Evolutionary conservation across 2,888 invertebrate species (phyloP).

Genomic region (Cynaeus angustus): DNA sequence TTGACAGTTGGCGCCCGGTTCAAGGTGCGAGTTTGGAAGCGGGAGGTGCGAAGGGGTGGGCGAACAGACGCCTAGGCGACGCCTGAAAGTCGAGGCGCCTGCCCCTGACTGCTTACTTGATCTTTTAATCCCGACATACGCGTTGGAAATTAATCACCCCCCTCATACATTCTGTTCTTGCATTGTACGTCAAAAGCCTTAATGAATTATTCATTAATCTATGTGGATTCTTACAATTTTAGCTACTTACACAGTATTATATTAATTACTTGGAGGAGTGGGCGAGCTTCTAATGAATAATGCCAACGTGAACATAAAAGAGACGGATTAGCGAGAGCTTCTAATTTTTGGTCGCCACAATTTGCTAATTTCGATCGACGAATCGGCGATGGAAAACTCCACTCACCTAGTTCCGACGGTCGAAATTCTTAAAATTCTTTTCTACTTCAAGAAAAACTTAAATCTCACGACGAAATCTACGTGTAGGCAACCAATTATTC

Average conservation of each 20-base stretch:
- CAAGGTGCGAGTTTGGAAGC: constrained; percentile 58
- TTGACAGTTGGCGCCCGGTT: constrained; percentile 60
- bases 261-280: constrained; percentile 62
- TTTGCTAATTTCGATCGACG: constrained; percentile 42
- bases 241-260: constrained; percentile 64
- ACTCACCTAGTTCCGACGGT: too few species aligned
- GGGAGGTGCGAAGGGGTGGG: constrained; percentile 62
- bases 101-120: constrained; percentile 70
- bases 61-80: constrained; percentile 67
- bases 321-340: constrained; percentile 29
- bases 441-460: too few species aligned
- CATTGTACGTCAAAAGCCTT: constrained; percentile 65
- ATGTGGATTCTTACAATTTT: constrained; percentile 68
- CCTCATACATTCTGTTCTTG: constrained; percentile 60
- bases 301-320: constrained; percentile 46
- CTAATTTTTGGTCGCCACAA: constrained; percentile 29
- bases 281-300: constrained; percentile 55
- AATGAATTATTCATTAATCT: constrained; percentile 70
- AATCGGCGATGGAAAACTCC: too few species aligned
- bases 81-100: constrained; percentile 71
- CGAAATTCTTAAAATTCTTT: too few species aligned
- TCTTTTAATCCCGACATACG: constrained; percentile 72
- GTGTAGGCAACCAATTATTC: too few species aligned
- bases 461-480: too few species aligned
- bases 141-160: constrained; percentile 71